A percentile compares a stretch with the other conserved stretches of the same genome.
These are phyloP conservation scores for Apodemia mormo DNA, from an alignment of 2,888 invertebrate species.

Conservation along the genomic window DNA sequence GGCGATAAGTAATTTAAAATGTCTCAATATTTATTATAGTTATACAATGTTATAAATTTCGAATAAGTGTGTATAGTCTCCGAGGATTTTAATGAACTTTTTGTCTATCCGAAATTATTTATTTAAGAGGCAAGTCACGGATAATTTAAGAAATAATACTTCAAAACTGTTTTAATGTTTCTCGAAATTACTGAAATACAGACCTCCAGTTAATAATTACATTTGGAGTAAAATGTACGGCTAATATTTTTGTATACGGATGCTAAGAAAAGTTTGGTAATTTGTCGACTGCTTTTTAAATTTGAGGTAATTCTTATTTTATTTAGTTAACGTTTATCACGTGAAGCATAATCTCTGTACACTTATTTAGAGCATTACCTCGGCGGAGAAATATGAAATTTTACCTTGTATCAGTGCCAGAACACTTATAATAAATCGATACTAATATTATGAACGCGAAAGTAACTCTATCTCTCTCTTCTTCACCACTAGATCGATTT, in stretches of 20 bases:
- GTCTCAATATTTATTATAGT: too few relatives aligned
- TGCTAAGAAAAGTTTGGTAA: neutral
- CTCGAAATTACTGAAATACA: neutral
- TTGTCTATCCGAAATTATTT: constrained; percentile 17
- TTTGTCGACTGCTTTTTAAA: neutral
- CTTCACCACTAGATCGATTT: too few relatives aligned
- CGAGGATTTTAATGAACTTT: neutral
- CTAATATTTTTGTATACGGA: neutral
- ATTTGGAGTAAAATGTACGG: neutral
- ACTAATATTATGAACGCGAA: too few relatives aligned
- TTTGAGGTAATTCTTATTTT: too few relatives aligned
- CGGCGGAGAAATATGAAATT: too few relatives aligned
- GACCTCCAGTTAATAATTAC: constrained; percentile 1
- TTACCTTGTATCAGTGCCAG: too few relatives aligned
- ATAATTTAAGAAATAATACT: constrained; percentile 12
- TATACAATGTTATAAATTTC: neutral
- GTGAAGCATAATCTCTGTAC: too few relatives aligned
- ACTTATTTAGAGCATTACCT: too few relatives aligned
- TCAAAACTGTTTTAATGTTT: constrained; percentile 7
- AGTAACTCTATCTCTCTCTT: too few relatives aligned
- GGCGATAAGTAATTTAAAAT: too few relatives aligned
- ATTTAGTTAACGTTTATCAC: too few relatives aligned
- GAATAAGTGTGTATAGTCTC: constrained; percentile 2
- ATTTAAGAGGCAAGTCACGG: constrained; percentile 8
- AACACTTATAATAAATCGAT: too few relatives aligned